Base-by-base conservation (phyloP, 1,140 invertebrate species). In the Acyrthosiphon pisum region DNA sequence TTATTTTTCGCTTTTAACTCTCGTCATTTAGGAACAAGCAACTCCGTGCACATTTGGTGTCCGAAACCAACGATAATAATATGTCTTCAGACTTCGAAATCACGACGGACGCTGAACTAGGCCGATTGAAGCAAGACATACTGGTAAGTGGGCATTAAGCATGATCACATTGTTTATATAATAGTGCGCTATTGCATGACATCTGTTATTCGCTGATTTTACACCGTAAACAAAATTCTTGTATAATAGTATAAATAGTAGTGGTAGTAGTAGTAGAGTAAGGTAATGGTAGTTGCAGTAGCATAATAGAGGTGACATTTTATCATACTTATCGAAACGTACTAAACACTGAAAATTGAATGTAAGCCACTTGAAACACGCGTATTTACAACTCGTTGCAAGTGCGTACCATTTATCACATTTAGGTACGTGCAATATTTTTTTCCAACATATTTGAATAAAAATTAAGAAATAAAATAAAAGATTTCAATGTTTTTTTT, bases 21-120 rank as follows among this genome's bases (percentile, higher is more conserved):
- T 7, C 11, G 35, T 37, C 0, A 95, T 95, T 56, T 53, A 97
- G 97, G 95, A 97, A 97, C 94, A 97, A 97, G 94, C 97, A 97
- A 95, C 95, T 97, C 76, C 96, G 97, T 86, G 97, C 97, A 30
- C 97, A 97, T 95, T 95, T 98, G 81, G 96, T 97, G 93, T 96
- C 96, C 6, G 97, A 97, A 91, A 95, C 95, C 23, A 95, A 91
- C 86, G 95, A 94, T 81, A 90, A 94, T 23, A 90, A 94, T 23
- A 6, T 26, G 18, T 37, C 89, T 4, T 41, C 48, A 14, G 81
- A 93, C 14, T 84, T 92, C 26, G 91, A 92, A 50, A 83, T 53
- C 30, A 53, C 68, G 20, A 83, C 91, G 8, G 91, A 83, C 20
- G 35, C 91, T 14, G 91, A 93, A 86, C 50, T 93, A 11, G n/a